phyloP scores from a whole-genome alignment of 2,113 vertebrate genomes.

The Salvator merianae region DNA sequence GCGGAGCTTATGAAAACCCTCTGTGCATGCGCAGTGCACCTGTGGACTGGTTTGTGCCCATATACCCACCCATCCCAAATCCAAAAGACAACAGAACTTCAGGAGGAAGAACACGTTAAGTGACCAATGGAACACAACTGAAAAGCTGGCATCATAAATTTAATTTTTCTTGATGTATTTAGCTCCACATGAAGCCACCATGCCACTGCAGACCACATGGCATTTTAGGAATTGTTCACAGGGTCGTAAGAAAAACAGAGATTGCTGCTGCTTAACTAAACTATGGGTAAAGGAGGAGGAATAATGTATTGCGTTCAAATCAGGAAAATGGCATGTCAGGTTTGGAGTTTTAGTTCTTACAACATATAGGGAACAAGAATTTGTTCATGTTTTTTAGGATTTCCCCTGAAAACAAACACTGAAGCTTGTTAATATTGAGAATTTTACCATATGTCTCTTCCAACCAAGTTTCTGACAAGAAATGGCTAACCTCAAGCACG shows the following conservation, averaged over 20 bases:
- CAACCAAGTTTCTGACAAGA: too few species aligned
- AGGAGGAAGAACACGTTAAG: conserved; percentile 40
- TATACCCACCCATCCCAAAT: conserved; percentile 18
- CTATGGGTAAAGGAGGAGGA: conserved; percentile 53
- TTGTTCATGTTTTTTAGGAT: neutral
- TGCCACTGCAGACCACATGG: conserved; percentile 56
- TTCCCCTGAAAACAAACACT: neutral
- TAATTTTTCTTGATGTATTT: neutral
- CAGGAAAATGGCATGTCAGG: conserved; percentile 37
- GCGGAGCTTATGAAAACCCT: neutral
- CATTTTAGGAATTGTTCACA: conserved; percentile 59
- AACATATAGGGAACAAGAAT: neutral
- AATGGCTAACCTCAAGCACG: neutral
- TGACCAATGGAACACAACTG: neutral
- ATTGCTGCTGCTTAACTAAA: conserved; percentile 74
- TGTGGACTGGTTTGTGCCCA: neutral
- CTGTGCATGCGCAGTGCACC: neutral
- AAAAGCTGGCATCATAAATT: neutral
- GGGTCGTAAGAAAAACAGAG: conserved; percentile 54
- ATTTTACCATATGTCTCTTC: neutral
- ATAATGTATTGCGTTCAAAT: neutral
- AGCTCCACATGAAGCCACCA: too few species aligned
- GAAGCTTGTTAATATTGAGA: neutral
- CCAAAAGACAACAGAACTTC: conserved; percentile 60
- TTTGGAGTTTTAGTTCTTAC: conserved; percentile 54